Evolutionary conservation across 2,888 invertebrate species (phyloP), one percentile per base, ranked within the genome.

Genomic region (Hemistola chrysoprasaria): DNA sequence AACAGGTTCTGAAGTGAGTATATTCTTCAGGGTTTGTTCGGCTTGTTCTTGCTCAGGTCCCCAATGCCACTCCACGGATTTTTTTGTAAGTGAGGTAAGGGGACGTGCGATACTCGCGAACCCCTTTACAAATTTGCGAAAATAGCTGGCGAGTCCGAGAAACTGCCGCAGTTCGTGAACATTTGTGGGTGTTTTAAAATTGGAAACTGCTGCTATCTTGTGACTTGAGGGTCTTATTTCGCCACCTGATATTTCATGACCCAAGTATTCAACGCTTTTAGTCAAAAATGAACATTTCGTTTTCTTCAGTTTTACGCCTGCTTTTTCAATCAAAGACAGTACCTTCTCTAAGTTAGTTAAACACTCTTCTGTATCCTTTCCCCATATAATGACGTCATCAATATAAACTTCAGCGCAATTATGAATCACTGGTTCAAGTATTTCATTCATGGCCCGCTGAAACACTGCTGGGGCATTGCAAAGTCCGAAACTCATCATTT

Each of bases 101-200:
- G 48, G 48, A 20, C 45, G 22, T 7, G 46, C 48, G 8, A 48
- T 40, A 11, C 22, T 20, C 3, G 47, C 51, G 32, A 42, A 46
- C 1, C 33, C 51, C 11, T 42, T 37, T 6, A 51, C 36, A 29
- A 43, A 51, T 21, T 43, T 45, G 3, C 47, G 29, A 30, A 45
- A 48, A 25, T 48, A 48, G 8, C 47, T 45, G 1, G 47, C 40
- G n/a, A 50, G 29, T n/a, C 47, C 51, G 8, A 51, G 11, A 22
- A 51, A 51, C 22, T 47, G 51, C 4, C 51, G 39, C 6, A 50
- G 11, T 21, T 51, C 45, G 11, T 51, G 47, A 6, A 46, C 25
- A 22, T 43, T 50, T 23, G 8, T 23, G 1, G 22, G 37, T 21
- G 41, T 25, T 25, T 23, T 11, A 30, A 22, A 35, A 3, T 23